phyloP scores from a whole-genome alignment of 2,888 invertebrate species.

The Cephus pulcher region DNA sequence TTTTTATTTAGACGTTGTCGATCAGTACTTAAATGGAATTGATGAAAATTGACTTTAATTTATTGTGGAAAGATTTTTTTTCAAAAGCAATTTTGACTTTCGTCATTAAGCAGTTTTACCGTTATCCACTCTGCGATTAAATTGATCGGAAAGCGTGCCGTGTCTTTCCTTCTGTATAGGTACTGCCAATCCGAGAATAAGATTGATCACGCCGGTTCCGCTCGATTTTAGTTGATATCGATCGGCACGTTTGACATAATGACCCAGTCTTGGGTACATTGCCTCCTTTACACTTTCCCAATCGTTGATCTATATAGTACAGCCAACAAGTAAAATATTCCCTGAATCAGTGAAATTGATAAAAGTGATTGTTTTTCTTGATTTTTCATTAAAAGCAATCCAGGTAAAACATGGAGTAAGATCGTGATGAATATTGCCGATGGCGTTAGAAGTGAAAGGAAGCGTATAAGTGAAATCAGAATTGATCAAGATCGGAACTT shows the following conservation, averaged over 20 bases:
- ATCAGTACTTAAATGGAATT: neutral
- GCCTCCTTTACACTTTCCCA: neutral
- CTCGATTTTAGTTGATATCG: neutral
- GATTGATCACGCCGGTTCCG: neutral
- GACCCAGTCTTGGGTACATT: neutral
- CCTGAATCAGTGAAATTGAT: neutral
- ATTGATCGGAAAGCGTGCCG: neutral
- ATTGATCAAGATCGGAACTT: neutral
- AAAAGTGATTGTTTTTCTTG: neutral
- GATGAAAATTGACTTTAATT: neutral
- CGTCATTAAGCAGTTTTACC: neutral
- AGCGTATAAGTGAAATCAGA: conserved; percentile 4
- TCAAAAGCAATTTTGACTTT: neutral
- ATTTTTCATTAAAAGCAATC: neutral
- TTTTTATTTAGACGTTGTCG: neutral
- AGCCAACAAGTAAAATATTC: neutral
- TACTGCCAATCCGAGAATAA: neutral
- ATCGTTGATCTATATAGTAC: neutral
- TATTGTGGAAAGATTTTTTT: neutral
- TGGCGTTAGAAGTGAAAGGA: conserved; percentile 1
- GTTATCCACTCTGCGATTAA: neutral
- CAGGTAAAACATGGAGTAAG: neutral
- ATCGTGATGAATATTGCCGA: neutral
- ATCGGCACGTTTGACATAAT: neutral
- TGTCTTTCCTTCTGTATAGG: neutral